Evolutionary conservation across 2,797 vertebrate species (phyloP), one percentile per base, ranked within the genome.

Genomic region (Monodelphis domestica): DNA sequence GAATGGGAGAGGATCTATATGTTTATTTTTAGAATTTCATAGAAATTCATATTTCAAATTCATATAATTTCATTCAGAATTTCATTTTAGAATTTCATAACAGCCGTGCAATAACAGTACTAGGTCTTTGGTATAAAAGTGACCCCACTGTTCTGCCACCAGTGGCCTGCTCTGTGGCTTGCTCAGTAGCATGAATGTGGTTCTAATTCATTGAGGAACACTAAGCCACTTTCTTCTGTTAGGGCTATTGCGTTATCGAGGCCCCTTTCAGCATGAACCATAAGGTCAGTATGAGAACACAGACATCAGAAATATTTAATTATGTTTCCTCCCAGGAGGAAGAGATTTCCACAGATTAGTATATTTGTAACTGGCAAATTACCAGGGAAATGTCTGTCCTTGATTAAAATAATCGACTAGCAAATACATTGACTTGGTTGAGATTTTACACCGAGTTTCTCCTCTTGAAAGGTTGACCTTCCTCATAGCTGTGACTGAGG

Each of bases 371-470:
- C 1, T 94, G 96, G 95, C 90, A 97, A 0, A 4, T 96, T 96
- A 96, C 93, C 90, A 95, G 91, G 95, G 91, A 97, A 96, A 55
- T 96, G 59, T 90, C 91, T 97, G 97, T 96, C 91, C 93, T 92
- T 84, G 92, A 96, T 95, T 90, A 94, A 97, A 97, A 97, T 97
- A 95, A 91, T 92, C 95, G 93, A 84, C 0, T 24, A 96, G 90
- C 93, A 97, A 91, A 97, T 94, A 95, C 3, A 21, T 54, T 88
- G 53, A 53, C 89, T 96, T 94, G 15, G 57, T 89, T 95, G 96
- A 91, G 94, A 53, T 56, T 91, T 97, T 93, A 87, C 3, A 2
- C 26, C 94, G 59, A n/a, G 12, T 12, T n/a, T 63, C 59, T 15
- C 33, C 2, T 91, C 92, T 95, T 88, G 53, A 54, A 33, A 56